These are phyloP conservation scores for Semnornis frantzii DNA, from an alignment of 2,113 vertebrate species.

Conservation along the genomic window DNA sequence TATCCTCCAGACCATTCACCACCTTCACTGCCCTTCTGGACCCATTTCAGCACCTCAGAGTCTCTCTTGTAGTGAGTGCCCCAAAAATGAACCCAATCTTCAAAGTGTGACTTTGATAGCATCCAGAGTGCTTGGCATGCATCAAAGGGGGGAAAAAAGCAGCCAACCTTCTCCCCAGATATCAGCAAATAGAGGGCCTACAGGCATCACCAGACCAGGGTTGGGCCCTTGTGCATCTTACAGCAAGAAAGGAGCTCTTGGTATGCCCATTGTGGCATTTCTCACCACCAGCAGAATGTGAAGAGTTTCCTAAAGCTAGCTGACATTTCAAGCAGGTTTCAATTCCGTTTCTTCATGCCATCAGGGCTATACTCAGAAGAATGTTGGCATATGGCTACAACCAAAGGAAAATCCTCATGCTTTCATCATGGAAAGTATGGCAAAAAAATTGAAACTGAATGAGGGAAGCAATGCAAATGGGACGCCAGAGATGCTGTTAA, in stretches of 20 bases:
- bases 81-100: too few species aligned
- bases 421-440: fast-evolving
- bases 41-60: too few species aligned
- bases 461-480: neutral
- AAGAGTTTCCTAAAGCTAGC: neutral
- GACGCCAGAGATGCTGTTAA: neutral
- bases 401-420: neutral
- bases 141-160: fast-evolving
- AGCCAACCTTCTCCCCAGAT: fast-evolving
- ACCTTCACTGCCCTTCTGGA: too few species aligned
- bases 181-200: fast-evolving
- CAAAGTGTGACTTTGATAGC: too few species aligned
- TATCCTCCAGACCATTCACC: too few species aligned
- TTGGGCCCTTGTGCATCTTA: neutral
- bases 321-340: neutral
- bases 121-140: neutral
- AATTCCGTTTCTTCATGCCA: neutral
- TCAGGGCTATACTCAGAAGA: neutral
- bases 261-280: neutral
- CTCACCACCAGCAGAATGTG: fast-evolving
- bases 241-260: neutral
- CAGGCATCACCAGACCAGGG: neutral
- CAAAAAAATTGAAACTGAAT: neutral
- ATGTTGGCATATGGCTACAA: neutral
- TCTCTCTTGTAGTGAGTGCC: too few species aligned